These are phyloP conservation scores for Ptychoptera albimana DNA, from an alignment of 2,888 invertebrate genomes.

Conservation along the genomic window DNA sequence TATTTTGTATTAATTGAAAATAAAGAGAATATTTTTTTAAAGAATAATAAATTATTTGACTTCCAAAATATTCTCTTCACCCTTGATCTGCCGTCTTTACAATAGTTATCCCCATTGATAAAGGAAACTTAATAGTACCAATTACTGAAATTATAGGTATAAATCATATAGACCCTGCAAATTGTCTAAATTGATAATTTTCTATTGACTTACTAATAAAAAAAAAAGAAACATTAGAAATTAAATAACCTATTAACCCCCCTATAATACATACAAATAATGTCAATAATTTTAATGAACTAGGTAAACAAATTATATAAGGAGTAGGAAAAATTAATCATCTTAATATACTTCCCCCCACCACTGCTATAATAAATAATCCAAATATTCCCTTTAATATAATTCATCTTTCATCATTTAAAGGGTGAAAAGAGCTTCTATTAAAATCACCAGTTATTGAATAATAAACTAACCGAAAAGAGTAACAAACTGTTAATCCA, in stretches of 20 bases:
- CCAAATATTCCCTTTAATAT: slow-evolving; percentile 14
- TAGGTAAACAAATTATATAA: slow-evolving; percentile 36
- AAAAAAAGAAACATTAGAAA: slow-evolving; percentile 32
- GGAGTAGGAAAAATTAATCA: slow-evolving; percentile 38
- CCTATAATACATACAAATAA: slow-evolving; percentile 35
- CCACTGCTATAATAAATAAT: slow-evolving; percentile 35
- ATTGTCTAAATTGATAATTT: slow-evolving; percentile 24
- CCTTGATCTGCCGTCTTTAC: slow-evolving; percentile 34
- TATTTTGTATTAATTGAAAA: slow-evolving; percentile 30
- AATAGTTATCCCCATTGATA: slow-evolving; percentile 30
- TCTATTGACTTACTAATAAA: slow-evolving; percentile 30
- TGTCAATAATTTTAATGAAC: slow-evolving; percentile 36
- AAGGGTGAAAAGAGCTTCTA: slow-evolving; percentile 32
- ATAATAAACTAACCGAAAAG: slow-evolving; percentile 39
- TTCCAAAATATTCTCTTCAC: slow-evolving; percentile 33
- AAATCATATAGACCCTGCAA: slow-evolving; percentile 36
- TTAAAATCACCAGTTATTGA: slow-evolving; percentile 34
- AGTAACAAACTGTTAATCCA: slow-evolving; percentile 40
- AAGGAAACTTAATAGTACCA: slow-evolving; percentile 32
- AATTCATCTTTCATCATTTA: slow-evolving; percentile 33
- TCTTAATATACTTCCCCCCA: slow-evolving; percentile 37
- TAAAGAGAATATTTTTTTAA: slow-evolving; percentile 30
- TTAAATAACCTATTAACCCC: slow-evolving; percentile 26
- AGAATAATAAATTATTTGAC: slow-evolving; percentile 29
- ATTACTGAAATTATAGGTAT: slow-evolving; percentile 34